Percentiles rank a stretch among this genome's conserved stretches.
Conservation (phyloP, 2,113 vertebrate genomes). For the Falcunculus frontatus region DNA sequence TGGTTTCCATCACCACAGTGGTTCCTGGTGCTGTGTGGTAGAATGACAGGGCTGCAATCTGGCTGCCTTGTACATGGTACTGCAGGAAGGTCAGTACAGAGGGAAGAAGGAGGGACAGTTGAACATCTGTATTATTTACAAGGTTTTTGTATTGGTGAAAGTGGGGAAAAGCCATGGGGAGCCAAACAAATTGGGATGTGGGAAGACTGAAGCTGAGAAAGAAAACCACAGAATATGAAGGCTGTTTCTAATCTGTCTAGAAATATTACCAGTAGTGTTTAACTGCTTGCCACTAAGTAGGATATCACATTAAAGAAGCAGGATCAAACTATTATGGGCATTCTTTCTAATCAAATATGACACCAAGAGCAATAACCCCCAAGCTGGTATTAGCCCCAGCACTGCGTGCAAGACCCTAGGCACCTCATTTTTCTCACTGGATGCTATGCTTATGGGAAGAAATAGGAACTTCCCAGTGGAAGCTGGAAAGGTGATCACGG, state of each 20-base stretch:
- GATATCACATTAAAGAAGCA: background rate
- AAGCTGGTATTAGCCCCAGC: background rate
- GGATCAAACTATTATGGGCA: background rate
- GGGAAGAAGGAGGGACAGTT: background rate
- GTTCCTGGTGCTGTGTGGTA: background rate
- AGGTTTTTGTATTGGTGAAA: background rate
- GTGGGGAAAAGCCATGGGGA: background rate
- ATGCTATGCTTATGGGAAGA: background rate
- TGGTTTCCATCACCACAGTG: background rate
- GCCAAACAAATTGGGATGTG: background rate
- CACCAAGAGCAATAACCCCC: background rate
- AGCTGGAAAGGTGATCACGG: background rate
- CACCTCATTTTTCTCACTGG: background rate
- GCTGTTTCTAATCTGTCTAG: background rate
- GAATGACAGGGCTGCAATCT: background rate
- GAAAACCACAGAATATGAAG: background rate
- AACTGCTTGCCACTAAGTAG: background rate
- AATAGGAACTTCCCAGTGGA: background rate
- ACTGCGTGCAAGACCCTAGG: background rate
- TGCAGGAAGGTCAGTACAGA: background rate
- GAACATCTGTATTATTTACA: background rate
- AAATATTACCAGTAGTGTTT: background rate
- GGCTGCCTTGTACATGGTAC: background rate
- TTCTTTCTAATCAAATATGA: background rate
- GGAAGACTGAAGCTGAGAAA: background rate